A percentile compares a stretch with the other conserved stretches of the same genome.
Conservation (phyloP, 2,888 invertebrate species). For the Drosophila kokeensis region DNA sequence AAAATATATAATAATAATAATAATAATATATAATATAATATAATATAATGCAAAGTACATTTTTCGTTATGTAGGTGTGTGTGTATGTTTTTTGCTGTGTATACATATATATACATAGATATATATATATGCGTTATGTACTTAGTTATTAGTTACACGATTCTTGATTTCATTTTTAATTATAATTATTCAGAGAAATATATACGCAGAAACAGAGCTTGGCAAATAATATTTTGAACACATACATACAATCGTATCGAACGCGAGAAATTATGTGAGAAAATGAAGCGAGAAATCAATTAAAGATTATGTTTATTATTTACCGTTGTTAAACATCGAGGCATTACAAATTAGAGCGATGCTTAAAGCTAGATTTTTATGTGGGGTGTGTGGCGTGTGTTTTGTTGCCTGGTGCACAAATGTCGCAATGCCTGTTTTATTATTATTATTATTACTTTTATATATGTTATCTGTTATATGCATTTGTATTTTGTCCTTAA, state of each 20-base stretch:
- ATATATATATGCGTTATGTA: slow-evolving; percentile 25
- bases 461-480: slow-evolving; percentile 28
- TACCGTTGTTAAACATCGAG: slow-evolving; percentile 30
- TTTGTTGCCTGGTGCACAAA: slow-evolving; percentile 44
- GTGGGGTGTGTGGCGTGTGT: slow-evolving; percentile 13
- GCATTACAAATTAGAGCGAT: slow-evolving; percentile 51
- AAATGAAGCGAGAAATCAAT: slow-evolving; percentile 18
- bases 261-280: slow-evolving; percentile 1
- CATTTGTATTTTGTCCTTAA: slow-evolving; percentile 34
- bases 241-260: slow-evolving; percentile 44
- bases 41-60: slow-evolving; percentile 54
- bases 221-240: slow-evolving; percentile 56
- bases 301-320: slow-evolving; percentile 9
- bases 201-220: slow-evolving; percentile 33
- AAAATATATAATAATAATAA: slow-evolving; percentile 38
- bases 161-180: background rate
- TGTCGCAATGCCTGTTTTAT: slow-evolving; percentile 19
- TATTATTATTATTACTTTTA: slow-evolving; percentile 24
- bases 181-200: slow-evolving; percentile 21
- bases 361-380: slow-evolving; percentile 68
- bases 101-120: slow-evolving; percentile 4
- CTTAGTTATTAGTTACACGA: slow-evolving; percentile 45
- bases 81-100: background rate
- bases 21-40: slow-evolving; percentile 29
- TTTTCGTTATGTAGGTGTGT: slow-evolving; percentile 32